Base-by-base conservation (phyloP, 2,113 vertebrate genomes). In the Archocentrus centrarchus region DNA sequence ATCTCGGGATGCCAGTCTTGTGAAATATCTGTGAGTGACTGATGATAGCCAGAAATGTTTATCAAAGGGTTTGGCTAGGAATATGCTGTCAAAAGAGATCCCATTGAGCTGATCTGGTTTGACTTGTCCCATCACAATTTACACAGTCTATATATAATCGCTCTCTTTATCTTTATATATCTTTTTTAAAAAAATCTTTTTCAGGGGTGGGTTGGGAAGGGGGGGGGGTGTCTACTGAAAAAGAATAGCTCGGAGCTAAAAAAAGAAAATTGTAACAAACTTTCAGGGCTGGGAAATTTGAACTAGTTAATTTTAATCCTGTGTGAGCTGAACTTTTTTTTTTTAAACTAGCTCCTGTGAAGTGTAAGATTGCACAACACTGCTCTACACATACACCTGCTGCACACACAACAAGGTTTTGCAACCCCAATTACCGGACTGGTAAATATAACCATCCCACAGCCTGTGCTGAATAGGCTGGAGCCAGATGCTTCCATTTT, bases 401-500 rank as follows among this genome's bases (percentile, higher is more conserved):
- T 24, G 57, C 79, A 30, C 32, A 75, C 44, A 84, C 24, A 64
- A 83, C 78, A 77, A 78, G 41, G 82, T 85, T 85, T 64, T 53
- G 39, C 81, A 83, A 88, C 80, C 75, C 79, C 77, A 88, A 89
- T 90, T 83, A 89, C 80, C 17, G 10, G 58, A 60, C 75, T 79
- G 61, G 81, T 91, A 88, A 89, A 93, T 91, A 82, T 73, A 87
- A 90, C 78, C 50, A 20, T 86, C 75, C 70, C 50, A 24, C 64
- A 91, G 88, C 37, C 75, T 77, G 80, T 62, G 79, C 80, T 84
- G 77, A 73, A 78, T 73, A 77, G 73, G 79, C 58, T 15, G 3
- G 14, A 85, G 80, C 86, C 85, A 93, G 88, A 89, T 89, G 83
- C 85, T 89, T 87, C 66, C 81, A 87, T 91, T 90, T 87, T 92